Percentiles rank a stretch among this genome's conserved stretches.
Evolutionary conservation across 2,888 invertebrate genomes (phyloP).

Genomic region (Polyommatus icarus): DNA sequence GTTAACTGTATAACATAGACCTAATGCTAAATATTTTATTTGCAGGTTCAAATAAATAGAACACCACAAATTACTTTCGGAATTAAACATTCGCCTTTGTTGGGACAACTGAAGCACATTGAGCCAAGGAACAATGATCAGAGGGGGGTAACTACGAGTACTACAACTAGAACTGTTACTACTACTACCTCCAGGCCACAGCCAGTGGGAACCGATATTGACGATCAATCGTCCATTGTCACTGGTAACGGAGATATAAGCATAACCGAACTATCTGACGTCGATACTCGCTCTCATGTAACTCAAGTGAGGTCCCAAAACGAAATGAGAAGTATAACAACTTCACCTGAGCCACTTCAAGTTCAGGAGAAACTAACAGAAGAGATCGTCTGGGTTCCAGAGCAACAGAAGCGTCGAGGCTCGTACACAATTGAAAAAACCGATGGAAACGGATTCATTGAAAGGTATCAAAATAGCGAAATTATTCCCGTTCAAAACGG

Average conservation of each 20-base stretch:
- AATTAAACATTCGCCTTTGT: slow-evolving; percentile 91
- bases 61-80: slow-evolving; percentile 85
- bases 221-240: slow-evolving; percentile 13
- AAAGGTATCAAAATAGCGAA: slow-evolving; percentile 63
- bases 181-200: slow-evolving; percentile 27
- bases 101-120: slow-evolving; percentile 74
- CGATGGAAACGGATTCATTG: slow-evolving; percentile 57
- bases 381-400: slow-evolving; percentile 72
- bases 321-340: slow-evolving; percentile 62
- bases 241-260: slow-evolving; percentile 18
- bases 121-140: slow-evolving; percentile 48
- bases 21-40: slow-evolving; percentile 13
- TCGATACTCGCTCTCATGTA: slow-evolving; percentile 53
- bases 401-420: slow-evolving; percentile 63
- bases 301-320: slow-evolving; percentile 64
- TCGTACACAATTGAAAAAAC: slow-evolving; percentile 72
- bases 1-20: neutral
- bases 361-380: slow-evolving; percentile 67
- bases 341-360: slow-evolving; percentile 65
- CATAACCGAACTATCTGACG: neutral
- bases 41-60: slow-evolving; percentile 62
- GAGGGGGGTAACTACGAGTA: slow-evolving; percentile 39
- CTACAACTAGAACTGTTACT: slow-evolving; percentile 32
- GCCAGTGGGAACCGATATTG: slow-evolving; percentile 33
- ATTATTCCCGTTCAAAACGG: slow-evolving; percentile 67